phyloP scores from a whole-genome alignment of 1,140 invertebrate species.

The Chlorops oryzae region DNA sequence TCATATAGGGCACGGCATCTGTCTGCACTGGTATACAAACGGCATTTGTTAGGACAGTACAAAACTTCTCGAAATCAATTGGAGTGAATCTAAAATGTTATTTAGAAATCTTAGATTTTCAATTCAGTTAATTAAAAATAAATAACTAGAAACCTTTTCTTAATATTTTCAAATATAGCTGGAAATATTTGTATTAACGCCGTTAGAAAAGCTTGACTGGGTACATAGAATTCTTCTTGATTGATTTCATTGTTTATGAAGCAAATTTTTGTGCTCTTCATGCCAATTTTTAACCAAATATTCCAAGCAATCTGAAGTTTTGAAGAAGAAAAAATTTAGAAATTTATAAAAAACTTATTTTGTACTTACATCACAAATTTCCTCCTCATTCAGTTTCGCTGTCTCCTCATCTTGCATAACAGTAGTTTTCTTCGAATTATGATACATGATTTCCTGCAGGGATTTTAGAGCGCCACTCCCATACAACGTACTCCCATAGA shows the following conservation, averaged over 20 bases:
- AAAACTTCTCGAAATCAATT: constrained; percentile 73
- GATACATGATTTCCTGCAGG: constrained; percentile 86
- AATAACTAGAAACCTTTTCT: constrained; percentile 55
- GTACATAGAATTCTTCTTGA: constrained; percentile 66
- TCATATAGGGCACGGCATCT: constrained; percentile 73
- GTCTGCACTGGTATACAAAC: constrained; percentile 76
- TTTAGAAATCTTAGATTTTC: too few species aligned
- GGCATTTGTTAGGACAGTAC: constrained; percentile 68
- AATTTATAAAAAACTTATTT: neutral
- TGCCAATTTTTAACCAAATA: constrained; percentile 80
- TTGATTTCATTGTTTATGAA: constrained; percentile 48
- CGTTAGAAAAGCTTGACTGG: constrained; percentile 86
- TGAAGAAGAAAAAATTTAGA: neutral
- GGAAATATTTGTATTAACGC: constrained; percentile 92
- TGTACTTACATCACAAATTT: constrained; percentile 61
- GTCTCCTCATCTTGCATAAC: constrained; percentile 21
- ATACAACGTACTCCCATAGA: too few species aligned
- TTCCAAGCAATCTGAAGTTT: constrained; percentile 60
- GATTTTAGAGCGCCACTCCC: constrained; percentile 93
- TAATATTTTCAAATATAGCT: constrained; percentile 84
- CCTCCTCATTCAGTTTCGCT: constrained; percentile 30
- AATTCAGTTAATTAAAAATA: constrained; percentile 18
- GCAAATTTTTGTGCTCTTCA: constrained; percentile 66
- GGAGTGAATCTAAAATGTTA: constrained; percentile 61
- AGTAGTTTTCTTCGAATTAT: constrained; percentile 25